These are phyloP conservation scores for Coelinius sp. DNA, from an alignment of 2,888 invertebrate genomes.

Conservation along the genomic window DNA sequence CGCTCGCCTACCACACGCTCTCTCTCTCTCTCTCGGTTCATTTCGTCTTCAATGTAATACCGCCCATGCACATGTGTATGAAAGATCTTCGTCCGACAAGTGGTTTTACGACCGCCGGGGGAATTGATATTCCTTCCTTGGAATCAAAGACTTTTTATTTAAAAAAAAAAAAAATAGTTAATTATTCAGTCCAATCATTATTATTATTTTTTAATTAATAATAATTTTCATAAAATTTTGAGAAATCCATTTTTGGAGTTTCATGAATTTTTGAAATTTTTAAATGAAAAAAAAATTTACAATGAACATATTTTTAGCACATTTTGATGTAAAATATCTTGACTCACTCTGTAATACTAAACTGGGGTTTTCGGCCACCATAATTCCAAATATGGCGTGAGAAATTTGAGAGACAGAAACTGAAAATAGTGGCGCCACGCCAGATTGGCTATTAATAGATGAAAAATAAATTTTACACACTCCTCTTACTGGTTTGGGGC, in stretches of 20 bases:
- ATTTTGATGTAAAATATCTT: too few species aligned
- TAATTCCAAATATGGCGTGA: slow-evolving; percentile 69
- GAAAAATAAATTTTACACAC: slow-evolving; percentile 68
- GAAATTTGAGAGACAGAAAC: slow-evolving; percentile 68
- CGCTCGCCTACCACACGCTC: neutral
- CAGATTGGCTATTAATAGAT: slow-evolving; percentile 67
- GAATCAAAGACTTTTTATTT: neutral
- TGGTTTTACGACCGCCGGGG: slow-evolving; percentile 8
- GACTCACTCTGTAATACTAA: slow-evolving; percentile 17
- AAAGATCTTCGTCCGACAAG: neutral
- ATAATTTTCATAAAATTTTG: too few species aligned
- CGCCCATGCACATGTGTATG: slow-evolving; percentile 8
- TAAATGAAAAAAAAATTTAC: too few species aligned
- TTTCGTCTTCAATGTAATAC: slow-evolving; percentile 6
- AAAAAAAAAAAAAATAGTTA: neutral
- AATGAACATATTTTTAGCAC: too few species aligned
- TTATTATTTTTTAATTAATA: too few species aligned
- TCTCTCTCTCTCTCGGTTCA: neutral
- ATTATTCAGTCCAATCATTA: too few species aligned
- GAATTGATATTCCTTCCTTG: neutral
- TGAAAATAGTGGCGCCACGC: slow-evolving; percentile 69
- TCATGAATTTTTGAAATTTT: too few species aligned
- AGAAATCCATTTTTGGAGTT: too few species aligned
- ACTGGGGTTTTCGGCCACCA: slow-evolving; percentile 40
- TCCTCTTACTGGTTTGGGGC: slow-evolving; percentile 59